Base-by-base conservation (phyloP, 2,113 vertebrate genomes). In the Oncorhynchus tshawytscha region DNA sequence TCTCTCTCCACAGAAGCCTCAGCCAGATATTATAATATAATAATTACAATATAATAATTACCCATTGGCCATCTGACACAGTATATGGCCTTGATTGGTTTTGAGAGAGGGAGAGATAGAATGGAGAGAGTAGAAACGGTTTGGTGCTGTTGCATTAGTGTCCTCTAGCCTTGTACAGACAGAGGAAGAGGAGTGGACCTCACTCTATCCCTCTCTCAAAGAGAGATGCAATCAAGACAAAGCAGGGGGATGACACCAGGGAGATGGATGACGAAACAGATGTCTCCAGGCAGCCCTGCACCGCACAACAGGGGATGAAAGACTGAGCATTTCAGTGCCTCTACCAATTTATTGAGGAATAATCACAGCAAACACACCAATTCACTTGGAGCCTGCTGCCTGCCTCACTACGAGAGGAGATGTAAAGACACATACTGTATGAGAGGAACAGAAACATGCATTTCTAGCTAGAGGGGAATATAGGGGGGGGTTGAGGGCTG, bases 141-240 rank as follows among this genome's bases (percentile, higher is more conserved):
- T n/a, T 54, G 51, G 51, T 54, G 51, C 16, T 54, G 49, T 54
- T 18, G 16, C 49, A 54, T 54, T 54, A 54, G 49, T 54, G 49
- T 18, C 49, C 59, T 22, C 59, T 22, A 62, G 59, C n/a, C 59
- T 11, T 62, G 59, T 62, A 62, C 59, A 11, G 39, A 62, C 20
- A 8, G 13, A 54, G 16, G 51, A 15, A 54, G 51, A 54, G 51
- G 59, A 62, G 7, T 5, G 59, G 59, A 22, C 59, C 39, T 45
- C 39, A 45, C 39, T 45, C 39, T 45, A 45, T 45, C 39, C 11
- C 24, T 24, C 12, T 12, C 20, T 34, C 22, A 67, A 18, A 18
- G 70, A 70, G 81, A 68, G 83, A 87, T 85, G 77, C 78, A 75
- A 18, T 12, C 74, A 51, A 84, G 71, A 86, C 75, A 86, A 85